These are phyloP conservation scores for Diarsia rubi DNA, from an alignment of 2,888 invertebrate species.

Conservation along the genomic window DNA sequence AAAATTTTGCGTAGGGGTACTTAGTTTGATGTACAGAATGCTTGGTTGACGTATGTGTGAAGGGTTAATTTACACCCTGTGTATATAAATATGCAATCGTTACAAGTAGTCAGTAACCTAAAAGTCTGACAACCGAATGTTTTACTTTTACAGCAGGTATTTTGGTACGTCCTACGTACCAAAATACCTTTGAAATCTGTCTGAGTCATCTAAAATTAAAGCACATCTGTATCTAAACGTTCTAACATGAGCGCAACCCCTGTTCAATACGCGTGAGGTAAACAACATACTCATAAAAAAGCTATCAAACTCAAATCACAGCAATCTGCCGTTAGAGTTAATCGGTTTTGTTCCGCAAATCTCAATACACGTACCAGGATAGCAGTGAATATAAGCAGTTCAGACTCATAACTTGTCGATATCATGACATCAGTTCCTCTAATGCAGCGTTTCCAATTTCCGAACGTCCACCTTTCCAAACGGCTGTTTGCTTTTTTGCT, in stretches of 20 bases:
- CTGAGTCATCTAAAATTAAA: neutral
- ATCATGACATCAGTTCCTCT: constrained; percentile 81
- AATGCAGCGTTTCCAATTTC: constrained; percentile 89
- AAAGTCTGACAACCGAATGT: no score
- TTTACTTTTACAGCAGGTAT: no score
- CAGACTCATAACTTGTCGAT: constrained; percentile 83
- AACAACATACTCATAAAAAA: constrained; percentile 61
- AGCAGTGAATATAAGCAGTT: constrained; percentile 63
- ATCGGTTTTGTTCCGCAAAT: constrained; percentile 69
- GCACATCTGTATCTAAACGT: constrained; percentile 9
- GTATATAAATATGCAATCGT: no score
- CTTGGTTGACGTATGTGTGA: no score
- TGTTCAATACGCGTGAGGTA: constrained; percentile 51
- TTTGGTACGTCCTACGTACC: no score
- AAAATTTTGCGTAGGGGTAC: no score
- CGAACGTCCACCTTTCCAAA: constrained; percentile 76
- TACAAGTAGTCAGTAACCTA: no score
- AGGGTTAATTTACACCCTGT: no score
- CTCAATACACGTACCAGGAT: constrained; percentile 64
- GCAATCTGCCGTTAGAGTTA: constrained; percentile 68
- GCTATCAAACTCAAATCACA: constrained; percentile 66
- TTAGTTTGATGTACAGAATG: no score
- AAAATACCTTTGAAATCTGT: neutral
- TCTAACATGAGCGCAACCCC: constrained; percentile 22
- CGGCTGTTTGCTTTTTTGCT: constrained; percentile 82